Evolutionary conservation across 92 coral and sea anemone species (phyloP), one percentile per base, ranked within the genome.

Genomic region (Epizoanthus fatuus): DNA sequence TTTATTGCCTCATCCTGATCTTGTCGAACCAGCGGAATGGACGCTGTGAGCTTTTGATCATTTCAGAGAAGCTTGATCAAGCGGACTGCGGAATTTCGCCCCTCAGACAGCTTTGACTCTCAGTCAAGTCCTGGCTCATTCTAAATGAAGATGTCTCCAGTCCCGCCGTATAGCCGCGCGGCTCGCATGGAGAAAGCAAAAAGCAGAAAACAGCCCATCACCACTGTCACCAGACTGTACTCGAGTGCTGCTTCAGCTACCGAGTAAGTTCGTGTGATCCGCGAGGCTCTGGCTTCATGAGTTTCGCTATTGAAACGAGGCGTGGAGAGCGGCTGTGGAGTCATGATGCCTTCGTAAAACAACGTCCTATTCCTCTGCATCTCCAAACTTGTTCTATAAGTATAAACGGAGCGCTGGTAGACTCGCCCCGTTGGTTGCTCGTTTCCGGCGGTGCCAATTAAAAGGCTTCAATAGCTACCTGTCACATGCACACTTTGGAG

Each of bases 181-280:
- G 58, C 56, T 70, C 75, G 75, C 38, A 45, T 25, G 56, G 37
- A 44, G 16, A 70, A 7, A 45, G 57, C n/a, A 29, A 44, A 19
- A 70, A 70, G 55, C 32, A 70, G 12, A 45, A 70, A 70, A 22
- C 75, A 70, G 9, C 75, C 22, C 56, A 45, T 8, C 5, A 45
- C 58, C 54, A 70, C 37, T 4, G 37, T 70, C 16, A 70, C 37
- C 57, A 70, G 7, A 45, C 75, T 70, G 38, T 70, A 70, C 57
- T 70, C 75, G 35, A 70, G 8, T 3, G 40, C 29, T n/a, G 49
- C 75, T 70, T 70, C 75, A 13, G 75, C 75, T 7, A 42, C 75
- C 7, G 75, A 70, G 75, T 70, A 70, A 45, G 39, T 70, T 44
- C 54, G 17, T 45, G 57, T 17, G 0, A 44, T 2, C 75, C 75